Percentiles rank a stretch among this genome's conserved stretches.
Conservation (phyloP, 2,888 invertebrate species). For the Mechanitis messenoides region DNA sequence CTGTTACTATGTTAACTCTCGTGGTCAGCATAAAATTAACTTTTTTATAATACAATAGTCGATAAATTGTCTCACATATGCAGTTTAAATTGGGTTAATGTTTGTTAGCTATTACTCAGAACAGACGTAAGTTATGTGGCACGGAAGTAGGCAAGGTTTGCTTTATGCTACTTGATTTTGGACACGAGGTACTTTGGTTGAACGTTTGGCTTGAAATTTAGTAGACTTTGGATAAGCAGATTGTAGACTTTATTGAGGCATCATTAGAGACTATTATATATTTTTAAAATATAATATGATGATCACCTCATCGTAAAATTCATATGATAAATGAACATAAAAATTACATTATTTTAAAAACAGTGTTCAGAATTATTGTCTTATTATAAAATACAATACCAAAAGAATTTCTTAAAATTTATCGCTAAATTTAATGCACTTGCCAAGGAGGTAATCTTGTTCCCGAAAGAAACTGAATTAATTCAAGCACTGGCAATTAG, state of each 20-base stretch:
- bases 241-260: too few relatives aligned
- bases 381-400: neutral
- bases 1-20: too few relatives aligned
- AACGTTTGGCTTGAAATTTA: neutral
- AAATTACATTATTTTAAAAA: too few relatives aligned
- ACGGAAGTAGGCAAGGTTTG: constrained; percentile 6
- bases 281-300: too few relatives aligned
- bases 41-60: constrained; percentile 7
- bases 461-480: constrained; percentile 23
- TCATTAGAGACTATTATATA: too few relatives aligned
- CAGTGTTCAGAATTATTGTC: neutral
- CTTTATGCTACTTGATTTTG: constrained; percentile 2
- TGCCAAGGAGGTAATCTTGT: constrained; percentile 24
- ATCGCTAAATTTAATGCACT: constrained; percentile 34
- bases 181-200: too few relatives aligned
- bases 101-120: constrained; percentile 44
- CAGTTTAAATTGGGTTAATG: constrained; percentile 62
- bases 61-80: constrained; percentile 33
- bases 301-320: too few relatives aligned
- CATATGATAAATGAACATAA: too few relatives aligned
- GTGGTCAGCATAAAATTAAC: too few relatives aligned
- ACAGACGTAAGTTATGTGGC: constrained; percentile 2
- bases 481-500: constrained; percentile 24
- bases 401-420: constrained; percentile 3
- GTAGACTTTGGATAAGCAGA: neutral